Percentiles rank a stretch among this genome's conserved stretches.
These are phyloP conservation scores for Drosophila ustulata DNA, from an alignment of 2,888 invertebrate genomes.

Conservation along the genomic window DNA sequence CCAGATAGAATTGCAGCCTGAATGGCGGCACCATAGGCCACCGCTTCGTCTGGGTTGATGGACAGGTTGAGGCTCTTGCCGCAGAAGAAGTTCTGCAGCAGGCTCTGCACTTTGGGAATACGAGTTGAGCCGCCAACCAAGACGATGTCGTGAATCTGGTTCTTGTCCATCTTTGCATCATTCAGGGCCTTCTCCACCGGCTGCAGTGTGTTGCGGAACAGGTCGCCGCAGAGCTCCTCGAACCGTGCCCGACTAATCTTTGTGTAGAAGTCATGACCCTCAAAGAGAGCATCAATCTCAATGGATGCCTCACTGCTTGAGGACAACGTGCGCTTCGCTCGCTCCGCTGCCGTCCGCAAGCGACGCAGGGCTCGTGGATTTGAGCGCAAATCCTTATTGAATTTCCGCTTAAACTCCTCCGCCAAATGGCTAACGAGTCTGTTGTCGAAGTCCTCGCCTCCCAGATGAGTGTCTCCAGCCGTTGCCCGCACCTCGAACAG, in stretches of 20 bases:
- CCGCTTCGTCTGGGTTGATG: constrained; percentile 93
- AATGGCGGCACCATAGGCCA: constrained; percentile 91
- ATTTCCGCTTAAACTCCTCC: constrained; percentile 94
- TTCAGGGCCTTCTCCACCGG: constrained; percentile 92
- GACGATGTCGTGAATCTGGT: constrained; percentile 90
- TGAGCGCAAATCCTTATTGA: constrained; percentile 88
- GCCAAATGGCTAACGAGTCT: constrained; percentile 94
- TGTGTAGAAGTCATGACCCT: constrained; percentile 91
- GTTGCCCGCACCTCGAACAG: constrained; percentile 97
- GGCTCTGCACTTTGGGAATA: constrained; percentile 91
- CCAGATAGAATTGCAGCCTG: constrained; percentile 90
- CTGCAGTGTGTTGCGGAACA: constrained; percentile 90
- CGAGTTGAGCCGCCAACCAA: constrained; percentile 93
- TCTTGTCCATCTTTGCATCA: constrained; percentile 92
- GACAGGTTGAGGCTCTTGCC: constrained; percentile 90
- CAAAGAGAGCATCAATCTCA: constrained; percentile 91
- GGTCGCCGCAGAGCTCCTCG: constrained; percentile 90
- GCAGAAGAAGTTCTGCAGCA: constrained; percentile 91
- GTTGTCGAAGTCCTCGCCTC: constrained; percentile 95
- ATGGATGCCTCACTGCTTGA: constrained; percentile 91
- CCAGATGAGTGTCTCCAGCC: constrained; percentile 97
- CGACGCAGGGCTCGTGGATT: constrained; percentile 90
- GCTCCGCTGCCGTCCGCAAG: constrained; percentile 91
- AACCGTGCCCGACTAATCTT: constrained; percentile 91
- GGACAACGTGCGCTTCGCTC: constrained; percentile 91